These are phyloP conservation scores for Tenthredo mesomela DNA, from an alignment of 2,888 invertebrate species.

Conservation along the genomic window DNA sequence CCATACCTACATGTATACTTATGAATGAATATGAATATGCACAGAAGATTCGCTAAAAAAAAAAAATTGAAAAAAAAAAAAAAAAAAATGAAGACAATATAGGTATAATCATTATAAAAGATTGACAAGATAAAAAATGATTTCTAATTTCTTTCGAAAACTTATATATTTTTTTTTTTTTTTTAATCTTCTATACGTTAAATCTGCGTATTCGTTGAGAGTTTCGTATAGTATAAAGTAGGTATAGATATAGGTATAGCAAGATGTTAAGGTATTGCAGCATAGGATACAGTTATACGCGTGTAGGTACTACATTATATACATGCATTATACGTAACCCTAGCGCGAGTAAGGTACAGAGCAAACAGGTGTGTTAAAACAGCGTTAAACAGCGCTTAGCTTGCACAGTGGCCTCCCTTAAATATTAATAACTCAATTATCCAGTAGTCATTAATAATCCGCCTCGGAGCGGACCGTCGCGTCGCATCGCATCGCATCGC, in stretches of 20 bases:
- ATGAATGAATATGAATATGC: too few relatives aligned
- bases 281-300: neutral
- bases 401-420: conserved; percentile 60
- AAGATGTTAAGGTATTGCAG: too few relatives aligned
- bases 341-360: neutral
- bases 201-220: too few relatives aligned
- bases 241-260: too few relatives aligned
- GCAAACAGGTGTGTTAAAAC: conserved; percentile 28
- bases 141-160: too few relatives aligned
- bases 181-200: too few relatives aligned
- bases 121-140: too few relatives aligned
- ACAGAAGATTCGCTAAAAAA: neutral
- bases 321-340: neutral
- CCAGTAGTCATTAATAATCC: conserved; percentile 72
- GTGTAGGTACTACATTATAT: neutral
- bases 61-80: neutral
- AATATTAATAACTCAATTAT: conserved; percentile 75
- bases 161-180: too few relatives aligned
- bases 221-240: too few relatives aligned
- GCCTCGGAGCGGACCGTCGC: conserved; percentile 62
- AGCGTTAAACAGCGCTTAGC: conserved; percentile 34
- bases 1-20: too few relatives aligned
- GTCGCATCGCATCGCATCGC: conserved; percentile 60
- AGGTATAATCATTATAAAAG: too few relatives aligned
- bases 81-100: too few relatives aligned